phyloP scores from a whole-genome alignment of 2,113 vertebrate genomes.

The Solea senegalensis region DNA sequence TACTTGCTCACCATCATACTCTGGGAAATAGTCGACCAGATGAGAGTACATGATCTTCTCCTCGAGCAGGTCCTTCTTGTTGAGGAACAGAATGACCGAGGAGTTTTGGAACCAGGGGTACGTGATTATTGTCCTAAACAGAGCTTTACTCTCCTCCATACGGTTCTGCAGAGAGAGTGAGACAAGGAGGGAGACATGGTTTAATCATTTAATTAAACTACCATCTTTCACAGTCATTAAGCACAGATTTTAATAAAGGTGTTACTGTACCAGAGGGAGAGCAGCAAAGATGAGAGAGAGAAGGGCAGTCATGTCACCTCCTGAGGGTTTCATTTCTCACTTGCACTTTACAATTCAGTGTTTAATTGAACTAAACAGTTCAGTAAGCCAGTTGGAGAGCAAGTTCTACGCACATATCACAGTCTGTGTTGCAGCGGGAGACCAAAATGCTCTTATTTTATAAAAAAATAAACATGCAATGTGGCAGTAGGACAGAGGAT shows the following conservation, averaged over 20 bases:
- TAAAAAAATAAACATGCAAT: not conserved
- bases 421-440: not conserved
- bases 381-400: conserved; percentile 2
- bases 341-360: conserved; percentile 25
- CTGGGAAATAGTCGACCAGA: conserved; percentile 94
- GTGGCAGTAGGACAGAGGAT: conserved; percentile 7
- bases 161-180: conserved; percentile 80
- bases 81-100: conserved; percentile 95
- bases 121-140: conserved; percentile 95
- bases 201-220: conserved; percentile 57
- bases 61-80: conserved; percentile 96
- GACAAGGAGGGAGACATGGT: conserved; percentile 6
- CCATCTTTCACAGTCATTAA: conserved; percentile 52
- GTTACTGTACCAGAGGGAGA: conserved; percentile 41
- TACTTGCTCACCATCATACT: conserved; percentile 90
- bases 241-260: conserved; percentile 54
- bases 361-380: conserved; percentile 47
- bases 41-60: conserved; percentile 98
- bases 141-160: conserved; percentile 96
- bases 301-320: conserved; percentile 11
- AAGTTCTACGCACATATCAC: not conserved
- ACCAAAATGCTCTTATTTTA: conserved; percentile 11
- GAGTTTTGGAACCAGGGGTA: conserved; percentile 96
- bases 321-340: conserved; percentile 31
- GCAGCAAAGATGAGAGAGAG: conserved; percentile 30